phyloP scores from a whole-genome alignment of 2,888 invertebrate genomes.

The Tetheella fluctuosa region DNA sequence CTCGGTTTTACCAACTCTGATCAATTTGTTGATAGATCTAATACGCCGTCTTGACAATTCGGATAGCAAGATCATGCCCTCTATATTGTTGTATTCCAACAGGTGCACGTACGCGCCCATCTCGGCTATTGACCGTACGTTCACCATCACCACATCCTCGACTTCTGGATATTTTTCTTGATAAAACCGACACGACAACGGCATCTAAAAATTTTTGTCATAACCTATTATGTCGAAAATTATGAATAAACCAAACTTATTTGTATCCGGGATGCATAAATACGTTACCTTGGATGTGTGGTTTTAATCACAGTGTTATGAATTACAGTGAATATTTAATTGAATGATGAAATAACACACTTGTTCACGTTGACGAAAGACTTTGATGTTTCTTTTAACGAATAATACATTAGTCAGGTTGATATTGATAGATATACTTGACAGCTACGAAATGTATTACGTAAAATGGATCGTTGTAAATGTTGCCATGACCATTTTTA shows the following conservation, averaged over 20 bases:
- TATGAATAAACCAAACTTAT: constrained; percentile 21
- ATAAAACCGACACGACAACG: constrained; percentile 98
- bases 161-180: constrained; percentile 98
- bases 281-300: constrained; percentile 54
- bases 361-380: constrained; percentile 77
- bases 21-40: constrained; percentile 99
- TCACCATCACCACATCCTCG: constrained; percentile 99
- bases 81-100: constrained; percentile 99
- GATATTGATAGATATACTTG: constrained; percentile 1
- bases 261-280: background rate
- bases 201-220: constrained; percentile 85
- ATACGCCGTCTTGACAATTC: constrained; percentile 99
- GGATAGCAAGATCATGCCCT: constrained; percentile 99
- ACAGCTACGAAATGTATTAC: background rate
- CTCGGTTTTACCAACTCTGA: constrained; percentile 98
- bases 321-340: constrained; percentile 41
- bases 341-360: constrained; percentile 68
- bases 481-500: background rate
- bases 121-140: constrained; percentile 98
- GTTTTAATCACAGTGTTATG: constrained; percentile 37
- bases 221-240: constrained; percentile 61
- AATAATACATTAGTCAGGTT: too few relatives aligned
- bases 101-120: constrained; percentile 99
- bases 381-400: constrained; percentile 46
- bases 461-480: constrained; percentile 18